These are phyloP conservation scores for Junco hyemalis DNA, from an alignment of 2,113 vertebrate species.

Conservation along the genomic window DNA sequence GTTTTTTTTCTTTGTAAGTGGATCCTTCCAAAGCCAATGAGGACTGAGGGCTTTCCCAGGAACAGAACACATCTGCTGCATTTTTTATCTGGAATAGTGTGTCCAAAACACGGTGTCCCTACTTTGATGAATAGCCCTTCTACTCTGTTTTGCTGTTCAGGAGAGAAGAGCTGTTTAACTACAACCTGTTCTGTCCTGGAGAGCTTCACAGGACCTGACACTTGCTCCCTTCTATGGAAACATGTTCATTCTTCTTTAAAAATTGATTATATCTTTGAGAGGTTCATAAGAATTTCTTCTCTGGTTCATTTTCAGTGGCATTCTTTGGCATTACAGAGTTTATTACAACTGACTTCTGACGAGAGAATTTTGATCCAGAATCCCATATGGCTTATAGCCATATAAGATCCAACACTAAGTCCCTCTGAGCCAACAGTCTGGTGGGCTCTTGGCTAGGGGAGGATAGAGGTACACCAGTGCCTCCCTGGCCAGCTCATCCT, in stretches of 20 bases:
- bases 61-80: background rate
- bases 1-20: background rate
- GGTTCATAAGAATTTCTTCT: background rate
- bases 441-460: background rate
- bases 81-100: background rate
- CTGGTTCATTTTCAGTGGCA: background rate
- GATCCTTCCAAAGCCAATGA: background rate
- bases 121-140: background rate
- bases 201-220: background rate
- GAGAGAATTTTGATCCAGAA: background rate
- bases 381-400: accelerated
- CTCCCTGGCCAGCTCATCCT: background rate
- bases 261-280: background rate
- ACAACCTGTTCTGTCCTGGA: background rate
- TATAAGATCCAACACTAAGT: background rate
- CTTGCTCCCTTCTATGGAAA: background rate
- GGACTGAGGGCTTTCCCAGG: background rate
- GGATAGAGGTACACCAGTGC: background rate
- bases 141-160: background rate
- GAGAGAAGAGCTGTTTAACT: background rate
- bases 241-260: background rate
- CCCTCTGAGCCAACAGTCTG: background rate
- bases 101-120: background rate
- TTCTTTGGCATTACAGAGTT: background rate
- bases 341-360: background rate